Conservation (phyloP, 2,113 vertebrate genomes). For the Orthonyx spaldingii region DNA sequence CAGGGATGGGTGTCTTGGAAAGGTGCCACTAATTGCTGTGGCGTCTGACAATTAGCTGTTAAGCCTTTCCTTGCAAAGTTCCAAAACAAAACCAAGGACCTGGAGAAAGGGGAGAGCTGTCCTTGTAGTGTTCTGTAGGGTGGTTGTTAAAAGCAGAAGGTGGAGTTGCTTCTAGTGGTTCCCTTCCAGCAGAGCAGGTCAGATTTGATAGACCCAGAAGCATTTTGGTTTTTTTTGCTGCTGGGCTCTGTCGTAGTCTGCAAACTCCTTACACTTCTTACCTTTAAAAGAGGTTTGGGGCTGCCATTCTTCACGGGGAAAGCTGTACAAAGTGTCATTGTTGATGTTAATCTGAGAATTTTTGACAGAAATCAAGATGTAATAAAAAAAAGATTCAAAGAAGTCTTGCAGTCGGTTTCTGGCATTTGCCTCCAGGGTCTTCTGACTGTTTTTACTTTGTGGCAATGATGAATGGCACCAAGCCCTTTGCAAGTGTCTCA, state of each 20-base stretch:
- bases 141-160: neutral
- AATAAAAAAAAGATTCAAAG: neutral
- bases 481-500: neutral
- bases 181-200: neutral
- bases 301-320: neutral
- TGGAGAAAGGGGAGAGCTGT: neutral
- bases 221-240: neutral
- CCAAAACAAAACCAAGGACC: neutral
- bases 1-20: conserved; percentile 16
- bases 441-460: neutral
- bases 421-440: neutral
- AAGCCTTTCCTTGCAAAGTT: conserved; percentile 1
- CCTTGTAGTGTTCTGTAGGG: neutral
- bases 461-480: neutral
- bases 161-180: neutral
- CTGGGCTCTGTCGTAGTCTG: accelerated
- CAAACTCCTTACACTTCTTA: neutral
- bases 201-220: neutral
- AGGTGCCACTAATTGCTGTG: conserved; percentile 42
- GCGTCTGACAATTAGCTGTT: conserved; percentile 18
- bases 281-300: neutral
- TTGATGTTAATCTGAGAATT: neutral
- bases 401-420: neutral
- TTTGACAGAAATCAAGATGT: neutral
- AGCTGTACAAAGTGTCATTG: neutral